Conservation (phyloP, 2,797 vertebrate species). For the Rhadinocentrus ornatus region DNA sequence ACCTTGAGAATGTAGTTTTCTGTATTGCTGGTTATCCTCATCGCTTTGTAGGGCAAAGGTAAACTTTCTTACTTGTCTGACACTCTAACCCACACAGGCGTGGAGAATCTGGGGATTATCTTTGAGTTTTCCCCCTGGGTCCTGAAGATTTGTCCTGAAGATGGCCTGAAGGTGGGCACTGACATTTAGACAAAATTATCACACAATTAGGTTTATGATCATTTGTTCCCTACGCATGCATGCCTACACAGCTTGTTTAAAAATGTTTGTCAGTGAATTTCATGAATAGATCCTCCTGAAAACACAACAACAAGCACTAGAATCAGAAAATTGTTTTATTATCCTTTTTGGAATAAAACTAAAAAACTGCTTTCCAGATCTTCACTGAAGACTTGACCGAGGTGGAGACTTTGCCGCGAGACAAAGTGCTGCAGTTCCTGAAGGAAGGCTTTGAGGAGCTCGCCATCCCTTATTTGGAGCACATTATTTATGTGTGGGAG, state of each 20-base stretch:
- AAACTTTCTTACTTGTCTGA: background rate
- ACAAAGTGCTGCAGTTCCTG: conserved; percentile 91
- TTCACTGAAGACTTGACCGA: conserved; percentile 98
- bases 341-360: background rate
- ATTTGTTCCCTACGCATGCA: background rate
- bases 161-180: conserved; percentile 90
- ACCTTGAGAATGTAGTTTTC: background rate
- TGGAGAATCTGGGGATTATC: conserved; percentile 93
- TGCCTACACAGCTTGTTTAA: background rate
- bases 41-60: background rate
- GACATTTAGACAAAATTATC: background rate
- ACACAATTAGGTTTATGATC: background rate
- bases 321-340: background rate
- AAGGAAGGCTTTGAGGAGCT: conserved; percentile 93
- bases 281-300: background rate
- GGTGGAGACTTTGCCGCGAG: conserved; percentile 93
- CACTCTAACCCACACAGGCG: conserved; percentile 77
- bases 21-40: background rate
- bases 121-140: conserved; percentile 98
- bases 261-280: background rate
- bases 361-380: conserved; percentile 81
- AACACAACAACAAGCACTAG: background rate
- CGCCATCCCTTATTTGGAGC: conserved; percentile 95
- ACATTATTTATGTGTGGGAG: conserved; percentile 93
- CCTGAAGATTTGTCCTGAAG: conserved; percentile 93